phyloP scores from a whole-genome alignment of 2,888 invertebrate species.

The Trilocha varians region DNA sequence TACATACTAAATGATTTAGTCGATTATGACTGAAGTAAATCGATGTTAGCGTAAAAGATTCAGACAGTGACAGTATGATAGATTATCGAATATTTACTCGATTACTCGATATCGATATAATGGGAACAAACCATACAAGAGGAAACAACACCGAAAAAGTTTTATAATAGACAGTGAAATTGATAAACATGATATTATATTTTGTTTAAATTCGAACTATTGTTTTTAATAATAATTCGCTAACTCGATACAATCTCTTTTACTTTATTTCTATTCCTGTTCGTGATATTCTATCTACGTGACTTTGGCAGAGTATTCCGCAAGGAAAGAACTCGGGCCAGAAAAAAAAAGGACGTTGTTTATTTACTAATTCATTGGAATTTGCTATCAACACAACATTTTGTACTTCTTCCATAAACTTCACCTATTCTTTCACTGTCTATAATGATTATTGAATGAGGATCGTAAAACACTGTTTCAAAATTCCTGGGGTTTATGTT shows the following conservation, averaged over 20 bases:
- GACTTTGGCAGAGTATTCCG: no score
- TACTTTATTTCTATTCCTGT: slow-evolving; percentile 67
- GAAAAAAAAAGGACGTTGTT: no score
- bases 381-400: no score
- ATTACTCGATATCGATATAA: slow-evolving; percentile 25
- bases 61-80: not conserved
- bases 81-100: slow-evolving; percentile 6
- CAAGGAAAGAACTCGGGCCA: no score
- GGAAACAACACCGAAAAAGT: slow-evolving; percentile 72
- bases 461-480: slow-evolving; percentile 2
- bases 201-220: slow-evolving; percentile 65
- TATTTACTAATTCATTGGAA: no score
- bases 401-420: no score
- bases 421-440: slow-evolving; percentile 60
- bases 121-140: slow-evolving; percentile 60
- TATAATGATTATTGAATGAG: slow-evolving; percentile 44
- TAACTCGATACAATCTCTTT: slow-evolving; percentile 53
- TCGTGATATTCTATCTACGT: slow-evolving; percentile 60
- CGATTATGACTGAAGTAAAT: not conserved
- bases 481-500: not conserved
- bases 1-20: not conserved
- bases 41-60: not conserved
- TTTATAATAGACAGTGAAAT: slow-evolving; percentile 72
- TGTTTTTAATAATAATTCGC: slow-evolving; percentile 47
- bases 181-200: slow-evolving; percentile 63